Percentiles rank a stretch among this genome's conserved stretches.
These are phyloP conservation scores for Prionailurus viverrinus DNA, from an alignment of 2,113 vertebrate genomes.

Conservation along the genomic window DNA sequence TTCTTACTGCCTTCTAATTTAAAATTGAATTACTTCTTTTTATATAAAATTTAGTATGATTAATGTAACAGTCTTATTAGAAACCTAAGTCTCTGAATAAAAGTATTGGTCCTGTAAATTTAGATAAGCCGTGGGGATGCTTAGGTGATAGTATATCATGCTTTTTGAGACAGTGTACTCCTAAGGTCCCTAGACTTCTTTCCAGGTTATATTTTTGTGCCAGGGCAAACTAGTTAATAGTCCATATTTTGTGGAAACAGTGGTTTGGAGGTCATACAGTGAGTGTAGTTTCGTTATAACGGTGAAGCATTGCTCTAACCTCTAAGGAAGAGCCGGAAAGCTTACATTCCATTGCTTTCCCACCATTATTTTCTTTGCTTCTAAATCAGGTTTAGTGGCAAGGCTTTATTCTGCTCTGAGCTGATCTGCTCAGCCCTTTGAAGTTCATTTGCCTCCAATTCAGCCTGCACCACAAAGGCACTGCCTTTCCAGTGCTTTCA, in stretches of 20 bases:
- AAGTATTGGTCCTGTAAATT: neutral
- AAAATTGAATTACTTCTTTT: neutral
- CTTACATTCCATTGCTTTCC: neutral
- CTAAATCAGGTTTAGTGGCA: neutral
- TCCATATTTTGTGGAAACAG: neutral
- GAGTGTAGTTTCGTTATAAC: neutral
- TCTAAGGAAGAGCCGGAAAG: neutral
- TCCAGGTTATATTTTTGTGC: neutral
- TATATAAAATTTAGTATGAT: neutral
- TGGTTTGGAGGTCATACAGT: neutral
- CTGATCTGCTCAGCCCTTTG: neutral
- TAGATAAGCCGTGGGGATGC: neutral
- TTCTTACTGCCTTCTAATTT: neutral
- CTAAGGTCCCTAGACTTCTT: neutral
- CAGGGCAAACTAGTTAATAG: neutral
- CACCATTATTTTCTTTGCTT: neutral
- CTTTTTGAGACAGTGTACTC: neutral
- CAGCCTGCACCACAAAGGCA: neutral
- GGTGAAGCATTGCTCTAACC: neutral
- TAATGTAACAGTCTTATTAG: neutral
- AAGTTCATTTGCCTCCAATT: neutral
- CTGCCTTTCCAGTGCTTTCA: neutral
- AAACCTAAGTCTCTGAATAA: conserved; percentile 4
- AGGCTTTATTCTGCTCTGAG: neutral
- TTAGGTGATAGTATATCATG: neutral